Evolutionary conservation across 2,797 vertebrate species (phyloP).

Genomic region (Sebastes vulpes): DNA sequence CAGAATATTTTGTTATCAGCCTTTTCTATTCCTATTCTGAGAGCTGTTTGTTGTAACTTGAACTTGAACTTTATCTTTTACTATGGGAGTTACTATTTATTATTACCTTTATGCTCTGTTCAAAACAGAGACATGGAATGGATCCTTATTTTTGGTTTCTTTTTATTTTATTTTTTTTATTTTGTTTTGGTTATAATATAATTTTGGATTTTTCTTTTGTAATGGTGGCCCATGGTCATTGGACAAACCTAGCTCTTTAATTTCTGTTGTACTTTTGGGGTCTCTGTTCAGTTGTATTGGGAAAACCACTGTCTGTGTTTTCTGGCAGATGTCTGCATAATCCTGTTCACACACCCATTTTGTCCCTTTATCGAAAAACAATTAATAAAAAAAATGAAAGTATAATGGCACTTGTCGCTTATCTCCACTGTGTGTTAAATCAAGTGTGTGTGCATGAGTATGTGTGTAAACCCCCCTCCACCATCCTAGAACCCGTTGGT

Average conservation of each 20-base stretch:
- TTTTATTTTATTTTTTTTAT: conserved; percentile 77
- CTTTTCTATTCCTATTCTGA: conserved; percentile 99
- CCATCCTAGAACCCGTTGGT: not conserved
- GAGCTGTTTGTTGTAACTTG: conserved; percentile 99
- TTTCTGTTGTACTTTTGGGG: conserved; percentile 96
- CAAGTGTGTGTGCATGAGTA: conserved; percentile 8
- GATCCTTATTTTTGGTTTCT: conserved; percentile 90
- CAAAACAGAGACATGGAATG: conserved; percentile 96
- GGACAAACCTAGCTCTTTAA: conserved; percentile 93
- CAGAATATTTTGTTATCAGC: conserved; percentile 99
- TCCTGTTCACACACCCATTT: conserved; percentile 99
- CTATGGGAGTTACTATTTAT: conserved; percentile 99
- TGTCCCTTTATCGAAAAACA: conserved; percentile 99
- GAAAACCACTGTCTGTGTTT: conserved; percentile 99
- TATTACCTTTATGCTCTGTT: conserved; percentile 98
- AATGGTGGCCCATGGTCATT: conserved; percentile 97
- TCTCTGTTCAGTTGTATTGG: conserved; percentile 99
- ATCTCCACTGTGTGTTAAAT: conserved; percentile 60
- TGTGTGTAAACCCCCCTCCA: not conserved
- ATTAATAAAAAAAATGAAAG: conserved; percentile 88
- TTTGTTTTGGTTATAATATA: conserved; percentile 79
- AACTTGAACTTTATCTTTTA: conserved; percentile 99
- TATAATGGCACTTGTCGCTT: conserved; percentile 81
- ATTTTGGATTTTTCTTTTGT: conserved; percentile 86
- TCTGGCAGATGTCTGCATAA: conserved; percentile 99